Conservation (phyloP, 2,888 invertebrate genomes). For the Aporophyla lueneburgensis region DNA sequence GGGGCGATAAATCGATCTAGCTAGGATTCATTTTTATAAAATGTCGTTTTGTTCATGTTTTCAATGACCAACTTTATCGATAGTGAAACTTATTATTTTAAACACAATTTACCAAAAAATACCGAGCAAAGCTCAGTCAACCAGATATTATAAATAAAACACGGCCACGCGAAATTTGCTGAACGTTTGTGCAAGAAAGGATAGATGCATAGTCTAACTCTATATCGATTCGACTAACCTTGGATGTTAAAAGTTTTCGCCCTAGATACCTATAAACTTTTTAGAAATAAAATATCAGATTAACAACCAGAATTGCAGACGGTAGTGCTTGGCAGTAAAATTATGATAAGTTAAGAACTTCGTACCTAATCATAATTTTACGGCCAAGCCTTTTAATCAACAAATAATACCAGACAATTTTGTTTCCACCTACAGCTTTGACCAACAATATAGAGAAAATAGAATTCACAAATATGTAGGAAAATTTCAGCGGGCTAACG, state of each 20-base stretch:
- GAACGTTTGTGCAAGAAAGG: not conserved
- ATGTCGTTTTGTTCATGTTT: no score
- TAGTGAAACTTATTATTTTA: no score
- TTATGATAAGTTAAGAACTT: not conserved
- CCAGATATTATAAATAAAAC: not conserved
- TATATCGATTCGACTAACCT: not conserved
- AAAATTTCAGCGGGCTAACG: not conserved
- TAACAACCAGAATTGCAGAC: not conserved
- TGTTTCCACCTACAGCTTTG: not conserved
- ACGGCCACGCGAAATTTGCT: conserved; percentile 1
- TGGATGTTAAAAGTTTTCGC: not conserved
- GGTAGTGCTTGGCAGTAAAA: not conserved
- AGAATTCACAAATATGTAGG: not conserved
- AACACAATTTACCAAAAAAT: no score
- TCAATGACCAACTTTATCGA: no score
- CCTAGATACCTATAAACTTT: not conserved
- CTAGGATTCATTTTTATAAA: no score
- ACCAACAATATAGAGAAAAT: conserved; percentile 1
- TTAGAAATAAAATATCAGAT: not conserved
- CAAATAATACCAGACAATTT: not conserved
- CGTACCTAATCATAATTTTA: not conserved
- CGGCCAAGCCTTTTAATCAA: not conserved
- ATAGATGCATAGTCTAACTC: not conserved
- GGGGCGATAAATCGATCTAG: no score
- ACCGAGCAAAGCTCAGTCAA: no score